These are phyloP conservation scores for Notothenia rossii DNA, from an alignment of 2,113 vertebrate species.

Conservation along the genomic window DNA sequence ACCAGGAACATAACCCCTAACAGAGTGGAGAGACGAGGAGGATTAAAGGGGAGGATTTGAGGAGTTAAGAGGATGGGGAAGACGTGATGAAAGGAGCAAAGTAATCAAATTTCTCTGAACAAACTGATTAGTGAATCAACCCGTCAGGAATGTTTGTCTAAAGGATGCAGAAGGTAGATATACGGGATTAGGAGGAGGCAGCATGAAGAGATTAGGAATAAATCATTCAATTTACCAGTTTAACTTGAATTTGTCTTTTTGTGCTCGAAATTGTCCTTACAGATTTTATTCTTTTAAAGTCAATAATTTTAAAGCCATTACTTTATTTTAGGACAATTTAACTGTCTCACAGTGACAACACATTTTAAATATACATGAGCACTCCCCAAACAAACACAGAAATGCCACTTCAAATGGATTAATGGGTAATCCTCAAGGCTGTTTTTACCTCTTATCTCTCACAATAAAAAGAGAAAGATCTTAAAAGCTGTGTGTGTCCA, in stretches of 20 bases:
- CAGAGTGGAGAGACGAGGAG: conserved; percentile 49
- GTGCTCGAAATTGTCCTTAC: neutral
- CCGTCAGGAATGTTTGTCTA: conserved; percentile 66
- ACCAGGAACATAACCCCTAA: conserved; percentile 52
- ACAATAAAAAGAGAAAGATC: conserved; percentile 49
- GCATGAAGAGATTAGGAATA: conserved; percentile 28
- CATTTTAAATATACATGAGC: neutral
- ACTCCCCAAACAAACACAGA: conserved; percentile 41
- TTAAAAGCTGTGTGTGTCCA: conserved; percentile 49
- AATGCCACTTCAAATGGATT: conserved; percentile 44
- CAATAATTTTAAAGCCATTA: neutral
- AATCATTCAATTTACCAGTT: conserved; percentile 24
- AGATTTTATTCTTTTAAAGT: neutral
- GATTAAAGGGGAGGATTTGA: conserved; percentile 53
- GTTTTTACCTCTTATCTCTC: conserved; percentile 55
- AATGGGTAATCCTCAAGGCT: conserved; percentile 51
- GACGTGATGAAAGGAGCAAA: conserved; percentile 57
- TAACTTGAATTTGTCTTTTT: neutral
- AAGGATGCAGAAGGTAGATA: conserved; percentile 57
- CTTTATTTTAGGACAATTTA: conserved; percentile 1
- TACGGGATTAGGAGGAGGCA: conserved; percentile 35
- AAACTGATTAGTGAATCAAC: conserved; percentile 62
- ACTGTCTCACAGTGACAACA: conserved; percentile 11
- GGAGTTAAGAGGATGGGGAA: conserved; percentile 55
- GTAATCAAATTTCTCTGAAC: conserved; percentile 65